Conservation (phyloP, 2,888 invertebrate genomes). For the Cosmia pyralina region DNA sequence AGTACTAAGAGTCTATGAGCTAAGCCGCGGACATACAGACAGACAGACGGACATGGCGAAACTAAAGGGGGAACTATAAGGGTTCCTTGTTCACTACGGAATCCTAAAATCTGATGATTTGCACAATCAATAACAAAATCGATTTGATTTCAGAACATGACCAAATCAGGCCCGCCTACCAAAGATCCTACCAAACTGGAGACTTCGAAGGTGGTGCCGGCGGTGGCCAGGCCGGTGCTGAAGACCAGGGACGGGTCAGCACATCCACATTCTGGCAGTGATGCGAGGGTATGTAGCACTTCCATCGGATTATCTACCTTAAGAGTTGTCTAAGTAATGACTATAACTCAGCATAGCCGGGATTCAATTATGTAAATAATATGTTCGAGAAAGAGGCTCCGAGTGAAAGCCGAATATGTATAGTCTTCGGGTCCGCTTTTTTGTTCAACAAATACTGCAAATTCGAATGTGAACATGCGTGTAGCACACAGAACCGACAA, state of each 20-base stretch:
- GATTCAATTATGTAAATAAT: neutral
- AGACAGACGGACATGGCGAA: too few relatives aligned
- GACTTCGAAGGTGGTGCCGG: slow-evolving; percentile 63
- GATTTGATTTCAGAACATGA: slow-evolving; percentile 78
- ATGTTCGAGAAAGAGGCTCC: neutral
- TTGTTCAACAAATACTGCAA: neutral
- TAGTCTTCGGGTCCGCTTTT: neutral
- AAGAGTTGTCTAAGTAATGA: neutral
- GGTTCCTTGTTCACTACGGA: too few relatives aligned
- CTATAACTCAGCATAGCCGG: neutral
- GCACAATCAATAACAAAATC: neutral
- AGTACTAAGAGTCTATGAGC: too few relatives aligned
- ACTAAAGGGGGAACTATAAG: too few relatives aligned
- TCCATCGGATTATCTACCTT: neutral
- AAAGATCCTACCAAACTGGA: slow-evolving; percentile 72
- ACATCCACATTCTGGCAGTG: slow-evolving; percentile 92
- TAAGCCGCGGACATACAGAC: too few relatives aligned
- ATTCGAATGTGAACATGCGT: neutral
- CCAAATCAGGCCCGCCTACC: slow-evolving; percentile 73
- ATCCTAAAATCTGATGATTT: too few relatives aligned
- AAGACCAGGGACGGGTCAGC: slow-evolving; percentile 92
- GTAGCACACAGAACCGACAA: too few relatives aligned
- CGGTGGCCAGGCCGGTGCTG: slow-evolving; percentile 65
- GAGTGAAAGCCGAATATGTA: neutral
- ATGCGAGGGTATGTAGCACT: slow-evolving; percentile 78